Evolutionary conservation across 2,888 invertebrate species (phyloP).

Genomic region (Operophtera brumata): DNA sequence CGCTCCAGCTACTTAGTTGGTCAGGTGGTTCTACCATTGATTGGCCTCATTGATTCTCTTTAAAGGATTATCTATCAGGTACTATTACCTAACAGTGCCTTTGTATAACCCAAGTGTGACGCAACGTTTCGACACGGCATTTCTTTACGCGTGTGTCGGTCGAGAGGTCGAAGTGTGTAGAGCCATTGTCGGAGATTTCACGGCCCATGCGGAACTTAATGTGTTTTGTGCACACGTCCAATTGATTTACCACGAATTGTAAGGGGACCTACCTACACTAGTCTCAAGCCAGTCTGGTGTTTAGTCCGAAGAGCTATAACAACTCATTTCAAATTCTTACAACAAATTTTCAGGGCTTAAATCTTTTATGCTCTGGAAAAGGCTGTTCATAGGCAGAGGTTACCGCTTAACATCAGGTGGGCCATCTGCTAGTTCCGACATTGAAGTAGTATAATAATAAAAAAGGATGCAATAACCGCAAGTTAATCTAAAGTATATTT

Average conservation of each 20-base stretch:
- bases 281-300: background rate
- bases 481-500: no score
- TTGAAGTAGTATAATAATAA: no score
- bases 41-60: background rate
- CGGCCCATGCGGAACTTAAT: constrained; percentile 9
- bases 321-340: no score
- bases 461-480: no score
- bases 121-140: constrained; percentile 15
- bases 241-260: background rate
- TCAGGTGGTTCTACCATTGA: background rate
- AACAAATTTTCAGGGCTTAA: no score
- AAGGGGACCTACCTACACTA: background rate
- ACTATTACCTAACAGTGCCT: background rate
- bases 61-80: background rate
- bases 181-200: constrained; percentile 5
- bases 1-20: no score
- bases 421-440: no score
- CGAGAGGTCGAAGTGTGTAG: constrained; percentile 3
- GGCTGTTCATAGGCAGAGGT: no score
- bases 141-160: constrained; percentile 1
- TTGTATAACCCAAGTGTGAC: constrained; percentile 4
- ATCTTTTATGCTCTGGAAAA: no score
- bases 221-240: background rate
- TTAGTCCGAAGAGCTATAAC: background rate
- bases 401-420: no score